These are phyloP conservation scores for Anguilla anguilla DNA, from an alignment of 2,797 vertebrate genomes.

Conservation along the genomic window DNA sequence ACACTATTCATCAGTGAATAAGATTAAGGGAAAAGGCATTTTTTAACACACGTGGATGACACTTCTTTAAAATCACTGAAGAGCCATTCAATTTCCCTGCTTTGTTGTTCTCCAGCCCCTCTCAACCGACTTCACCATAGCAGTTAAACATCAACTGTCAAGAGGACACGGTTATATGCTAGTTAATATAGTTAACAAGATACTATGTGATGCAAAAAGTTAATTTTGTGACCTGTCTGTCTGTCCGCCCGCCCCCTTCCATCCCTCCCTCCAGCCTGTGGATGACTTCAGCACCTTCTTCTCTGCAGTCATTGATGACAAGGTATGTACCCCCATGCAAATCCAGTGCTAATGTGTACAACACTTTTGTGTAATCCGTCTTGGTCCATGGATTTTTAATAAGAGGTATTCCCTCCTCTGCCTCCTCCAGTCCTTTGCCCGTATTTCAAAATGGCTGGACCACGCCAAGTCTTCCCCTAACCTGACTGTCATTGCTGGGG, in stretches of 20 bases:
- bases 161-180: not conserved
- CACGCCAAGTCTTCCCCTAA: conserved; percentile 76
- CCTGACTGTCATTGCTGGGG: conserved; percentile 84
- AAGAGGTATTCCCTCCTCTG: not conserved
- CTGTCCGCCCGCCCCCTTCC: not conserved
- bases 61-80: not conserved
- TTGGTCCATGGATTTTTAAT: not conserved
- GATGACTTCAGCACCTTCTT: conserved; percentile 87
- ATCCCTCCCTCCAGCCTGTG: conserved; percentile 72
- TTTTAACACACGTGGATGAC: not conserved
- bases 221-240: not conserved
- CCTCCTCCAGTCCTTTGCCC: conserved; percentile 76
- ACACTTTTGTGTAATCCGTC: not conserved
- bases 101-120: not conserved
- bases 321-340: conserved; percentile 70
- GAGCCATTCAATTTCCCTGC: not conserved
- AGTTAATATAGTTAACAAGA: not conserved
- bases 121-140: not conserved
- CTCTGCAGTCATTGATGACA: conserved; percentile 91
- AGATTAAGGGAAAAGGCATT: no score
- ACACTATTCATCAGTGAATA: not conserved
- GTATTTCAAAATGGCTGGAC: conserved; percentile 83
- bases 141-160: not conserved
- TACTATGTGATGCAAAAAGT: not conserved
- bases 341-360: not conserved